Evolutionary conservation across 2,113 vertebrate genomes (phyloP).

Genomic region (Oenanthe oenanthe): DNA sequence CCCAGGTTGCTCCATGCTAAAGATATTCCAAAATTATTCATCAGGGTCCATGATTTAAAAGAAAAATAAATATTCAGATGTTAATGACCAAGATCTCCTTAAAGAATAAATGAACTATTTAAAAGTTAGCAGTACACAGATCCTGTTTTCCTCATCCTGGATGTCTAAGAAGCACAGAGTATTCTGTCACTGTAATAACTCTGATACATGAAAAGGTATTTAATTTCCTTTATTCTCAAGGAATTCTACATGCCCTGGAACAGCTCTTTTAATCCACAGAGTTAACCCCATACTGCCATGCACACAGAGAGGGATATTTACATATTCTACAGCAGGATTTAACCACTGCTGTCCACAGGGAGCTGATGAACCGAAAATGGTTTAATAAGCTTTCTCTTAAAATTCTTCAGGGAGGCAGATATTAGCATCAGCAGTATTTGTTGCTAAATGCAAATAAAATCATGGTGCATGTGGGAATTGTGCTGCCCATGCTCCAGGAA

Average conservation of each 20-base stretch:
- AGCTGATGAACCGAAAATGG: constrained; percentile 47
- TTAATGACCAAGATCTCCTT: not conserved
- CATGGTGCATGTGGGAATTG: constrained; percentile 20
- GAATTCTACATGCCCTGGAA: not conserved
- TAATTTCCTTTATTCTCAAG: constrained; percentile 12
- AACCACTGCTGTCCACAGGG: constrained; percentile 15
- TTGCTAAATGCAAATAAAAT: constrained; percentile 65
- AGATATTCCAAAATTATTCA: not conserved
- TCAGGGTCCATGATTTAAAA: not conserved
- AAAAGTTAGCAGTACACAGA: not conserved
- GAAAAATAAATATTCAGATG: not conserved
- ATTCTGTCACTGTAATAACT: not conserved
- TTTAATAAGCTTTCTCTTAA: constrained; percentile 60
- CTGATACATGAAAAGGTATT: not conserved
- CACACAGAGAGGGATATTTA: not conserved
- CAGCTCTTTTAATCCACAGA: not conserved
- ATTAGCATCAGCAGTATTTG: constrained; percentile 57
- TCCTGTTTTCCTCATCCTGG: not conserved
- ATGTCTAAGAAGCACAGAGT: not conserved
- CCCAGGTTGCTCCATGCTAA: not conserved
- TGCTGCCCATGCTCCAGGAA: constrained; percentile 15
- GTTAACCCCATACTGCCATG: not conserved
- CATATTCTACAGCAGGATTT: not conserved
- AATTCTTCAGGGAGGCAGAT: constrained; percentile 35
- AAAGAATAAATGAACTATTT: not conserved